Conservation (phyloP, 2,113 vertebrate genomes). For the Pelodiscus sinensis region DNA sequence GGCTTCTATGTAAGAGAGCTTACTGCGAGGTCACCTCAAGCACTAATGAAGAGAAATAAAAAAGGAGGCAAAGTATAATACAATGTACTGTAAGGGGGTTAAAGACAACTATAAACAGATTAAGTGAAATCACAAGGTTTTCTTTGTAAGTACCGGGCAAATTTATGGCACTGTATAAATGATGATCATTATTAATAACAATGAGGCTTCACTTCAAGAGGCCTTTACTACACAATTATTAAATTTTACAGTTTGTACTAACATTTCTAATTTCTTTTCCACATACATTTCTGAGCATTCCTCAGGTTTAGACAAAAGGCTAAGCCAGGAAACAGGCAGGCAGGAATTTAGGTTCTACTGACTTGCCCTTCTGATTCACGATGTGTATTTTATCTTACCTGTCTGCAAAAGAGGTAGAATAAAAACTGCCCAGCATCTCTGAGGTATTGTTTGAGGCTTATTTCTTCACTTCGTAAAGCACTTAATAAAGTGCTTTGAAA, state of each 20-base stretch:
- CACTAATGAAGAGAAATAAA: conserved; percentile 60
- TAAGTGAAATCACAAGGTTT: conserved; percentile 2
- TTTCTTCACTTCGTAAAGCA: conserved; percentile 48
- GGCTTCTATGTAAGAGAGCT: conserved; percentile 74
- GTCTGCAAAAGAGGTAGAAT: conserved; percentile 33
- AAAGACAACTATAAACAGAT: conserved; percentile 38
- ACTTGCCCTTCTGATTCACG: conserved; percentile 1
- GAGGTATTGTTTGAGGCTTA: conserved; percentile 24
- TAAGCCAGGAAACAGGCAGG: neutral
- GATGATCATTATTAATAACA: conserved; percentile 30
- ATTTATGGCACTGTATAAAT: conserved; percentile 47
- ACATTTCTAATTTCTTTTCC: neutral
- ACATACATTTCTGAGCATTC: neutral
- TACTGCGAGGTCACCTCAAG: conserved; percentile 65
- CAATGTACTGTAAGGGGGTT: conserved; percentile 38
- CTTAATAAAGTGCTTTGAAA: conserved; percentile 49
- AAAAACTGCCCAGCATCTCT: conserved; percentile 42
- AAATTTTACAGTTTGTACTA: conserved; percentile 46
- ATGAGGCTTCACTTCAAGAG: neutral
- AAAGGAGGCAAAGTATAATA: conserved; percentile 14
- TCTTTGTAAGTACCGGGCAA: conserved; percentile 24
- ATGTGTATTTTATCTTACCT: conserved; percentile 28
- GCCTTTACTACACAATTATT: conserved; percentile 49
- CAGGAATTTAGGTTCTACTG: neutral
- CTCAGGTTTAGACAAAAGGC: neutral